Percentiles rank a stretch among this genome's conserved stretches.
Conservation (phyloP, 2,113 vertebrate genomes). For the Peromyscus maniculatus region DNA sequence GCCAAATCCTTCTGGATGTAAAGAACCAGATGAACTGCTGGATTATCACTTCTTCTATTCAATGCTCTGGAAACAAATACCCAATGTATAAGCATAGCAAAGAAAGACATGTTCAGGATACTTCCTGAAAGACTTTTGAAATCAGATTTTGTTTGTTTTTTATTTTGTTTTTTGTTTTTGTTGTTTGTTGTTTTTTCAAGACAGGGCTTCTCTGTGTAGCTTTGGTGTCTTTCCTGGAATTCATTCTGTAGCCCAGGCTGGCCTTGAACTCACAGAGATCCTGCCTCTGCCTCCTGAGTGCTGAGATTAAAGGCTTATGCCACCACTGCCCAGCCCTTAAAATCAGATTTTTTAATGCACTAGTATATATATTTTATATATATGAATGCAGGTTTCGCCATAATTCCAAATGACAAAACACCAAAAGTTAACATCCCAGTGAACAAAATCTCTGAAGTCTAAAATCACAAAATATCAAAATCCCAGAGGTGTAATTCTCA, state of each 20-base stretch:
- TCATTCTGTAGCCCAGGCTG: too few species aligned
- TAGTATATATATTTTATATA: neutral
- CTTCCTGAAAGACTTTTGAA: neutral
- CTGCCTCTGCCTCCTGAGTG: too few species aligned
- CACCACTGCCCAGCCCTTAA: too few species aligned
- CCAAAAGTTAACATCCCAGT: neutral
- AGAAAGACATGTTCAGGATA: neutral
- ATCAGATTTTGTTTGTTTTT: neutral
- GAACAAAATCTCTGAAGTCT: neutral
- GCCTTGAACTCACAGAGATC: too few species aligned
- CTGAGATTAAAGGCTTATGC: too few species aligned
- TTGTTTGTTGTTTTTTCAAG: too few species aligned
- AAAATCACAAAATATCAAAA: neutral
- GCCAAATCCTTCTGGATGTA: conserved; percentile 9
- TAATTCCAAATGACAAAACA: neutral
- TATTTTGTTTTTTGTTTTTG: too few species aligned
- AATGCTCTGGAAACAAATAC: neutral
- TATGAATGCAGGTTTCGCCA: neutral
- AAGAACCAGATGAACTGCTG: neutral
- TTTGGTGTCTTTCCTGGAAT: too few species aligned
- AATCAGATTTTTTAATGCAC: neutral
- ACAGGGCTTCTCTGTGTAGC: too few species aligned
- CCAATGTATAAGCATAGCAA: neutral
- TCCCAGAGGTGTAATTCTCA: neutral
- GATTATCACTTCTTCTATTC: neutral